Evolutionary conservation across 2,113 vertebrate genomes (phyloP), one percentile per base, ranked within the genome.

Genomic region (Lepus europaeus): DNA sequence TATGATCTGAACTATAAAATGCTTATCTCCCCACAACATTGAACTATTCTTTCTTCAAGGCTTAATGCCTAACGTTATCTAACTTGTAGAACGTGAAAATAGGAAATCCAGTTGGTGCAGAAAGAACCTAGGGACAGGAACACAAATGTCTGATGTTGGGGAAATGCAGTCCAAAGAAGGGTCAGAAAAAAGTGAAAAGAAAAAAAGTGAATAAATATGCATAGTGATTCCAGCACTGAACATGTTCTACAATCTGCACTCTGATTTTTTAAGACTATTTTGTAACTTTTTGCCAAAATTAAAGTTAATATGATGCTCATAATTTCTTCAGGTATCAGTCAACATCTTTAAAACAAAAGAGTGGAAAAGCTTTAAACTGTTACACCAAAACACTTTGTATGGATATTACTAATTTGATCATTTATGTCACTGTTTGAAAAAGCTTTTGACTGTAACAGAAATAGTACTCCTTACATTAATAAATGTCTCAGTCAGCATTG

Each of bases 1-100:
- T 93, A 93, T 89, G 45, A 81, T 91, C 95, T 93, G 61, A 77
- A 31, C 56, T 93, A 56, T 86, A 94, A 96, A 93, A 95, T 78
- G 59, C 1, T 66, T 59, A 59, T 6, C 9, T 51, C 36, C 9
- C 14, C 73, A 56, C 9, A 84, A 93, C 33, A 13, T 87, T 95
- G 29, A 93, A 95, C 82, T 88, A 20, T 29, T 93, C 72, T 76
- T 83, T 85, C 83, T 59, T 87, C 12, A 33, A 72, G 12, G 25
- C 27, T 72, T 36, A 66, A 77, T 95, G 39, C 45, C 69, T 81
- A 79, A 87, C n/a, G 53, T 72, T 45, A 87, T 84, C 19, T 23
- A 74, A 76, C 7, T 90, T 80, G 11, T 83, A 81, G 83, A 81
- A 68, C 33, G 29, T 22, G 14, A 90, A 73, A 77, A 51, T n/a